Evolutionary conservation across 2,797 vertebrate genomes (phyloP), one percentile per base, ranked within the genome.

Genomic region (Eupleurogrammus muticus): DNA sequence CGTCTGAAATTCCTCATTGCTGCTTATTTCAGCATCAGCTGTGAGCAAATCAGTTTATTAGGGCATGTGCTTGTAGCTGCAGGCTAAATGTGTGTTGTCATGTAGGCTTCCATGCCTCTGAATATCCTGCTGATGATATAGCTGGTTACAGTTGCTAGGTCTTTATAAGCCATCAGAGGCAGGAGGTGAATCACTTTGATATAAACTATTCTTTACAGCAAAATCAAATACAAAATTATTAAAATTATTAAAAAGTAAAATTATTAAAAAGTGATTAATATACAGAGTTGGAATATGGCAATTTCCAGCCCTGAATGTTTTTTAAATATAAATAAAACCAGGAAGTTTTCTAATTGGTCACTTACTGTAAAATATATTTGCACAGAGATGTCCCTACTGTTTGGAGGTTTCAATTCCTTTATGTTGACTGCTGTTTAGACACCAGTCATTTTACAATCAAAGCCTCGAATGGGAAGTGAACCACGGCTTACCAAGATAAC

Each of bases 1-100:
- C 12, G 11, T 58, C 48, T 80, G 66, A 56, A 70, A 57, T 83
- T 75, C 50, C 55, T 53, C 50, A 28, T 57, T 67, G 52, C n/a
- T 70, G 23, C 49, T 65, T n/a, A 56, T 77, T 58, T 77, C 51
- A 66, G 71, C 54, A 14, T 80, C 70, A 55, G 64, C 69, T 73
- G 60, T 53, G 53, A 75, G 49, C 51, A 78, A 53, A 87, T 85
- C 67, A 53, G 83, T 89, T 90, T 88, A 89, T 83, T 90, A 81
- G 88, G 79, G 75, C 87, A 87, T 82, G 83, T 75, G 64, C 63
- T 77, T 40, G 53, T 77, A 66, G 76, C 89, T 84, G 66, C 70
- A 61, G 80, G 84, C 75, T 73, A 58, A 80, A 64, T 75, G 51
- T 74, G 74, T 80, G 75, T 87, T 69, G 28, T 87, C 71, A 82